Conservation (phyloP, 2,113 vertebrate species). For the Centropus bengalensis region DNA sequence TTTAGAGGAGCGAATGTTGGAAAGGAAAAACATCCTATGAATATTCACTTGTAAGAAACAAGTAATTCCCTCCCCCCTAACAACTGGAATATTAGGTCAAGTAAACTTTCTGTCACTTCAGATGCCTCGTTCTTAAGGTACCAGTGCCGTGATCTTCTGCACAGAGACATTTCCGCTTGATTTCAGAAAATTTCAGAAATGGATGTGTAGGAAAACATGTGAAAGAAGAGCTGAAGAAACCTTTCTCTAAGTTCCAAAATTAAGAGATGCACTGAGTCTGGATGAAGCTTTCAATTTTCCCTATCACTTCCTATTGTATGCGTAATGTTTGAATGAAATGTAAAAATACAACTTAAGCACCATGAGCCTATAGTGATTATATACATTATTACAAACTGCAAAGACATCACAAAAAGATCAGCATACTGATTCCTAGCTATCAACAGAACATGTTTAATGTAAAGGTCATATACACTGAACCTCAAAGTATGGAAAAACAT, state of each 20-base stretch:
- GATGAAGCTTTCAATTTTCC: neutral
- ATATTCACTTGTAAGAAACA: neutral
- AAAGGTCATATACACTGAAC: neutral
- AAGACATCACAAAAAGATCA: neutral
- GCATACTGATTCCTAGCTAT: neutral
- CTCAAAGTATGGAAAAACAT: neutral
- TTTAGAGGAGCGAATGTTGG: neutral
- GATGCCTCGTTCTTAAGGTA: accelerated
- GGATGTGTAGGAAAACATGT: accelerated
- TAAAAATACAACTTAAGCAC: neutral
- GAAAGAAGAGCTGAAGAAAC: neutral
- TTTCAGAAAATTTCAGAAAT: neutral
- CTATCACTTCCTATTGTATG: accelerated
- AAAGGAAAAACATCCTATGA: neutral
- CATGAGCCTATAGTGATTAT: neutral
- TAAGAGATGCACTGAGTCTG: neutral
- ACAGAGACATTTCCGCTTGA: neutral
- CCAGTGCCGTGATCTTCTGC: neutral
- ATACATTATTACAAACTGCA: neutral
- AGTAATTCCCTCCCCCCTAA: neutral
- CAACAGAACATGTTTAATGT: neutral
- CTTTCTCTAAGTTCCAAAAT: neutral
- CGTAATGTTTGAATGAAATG: neutral
- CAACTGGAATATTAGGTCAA: neutral
- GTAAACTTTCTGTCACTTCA: neutral